Conservation (phyloP, 1,140 invertebrate genomes). For the Heliconius hewitsoni region DNA sequence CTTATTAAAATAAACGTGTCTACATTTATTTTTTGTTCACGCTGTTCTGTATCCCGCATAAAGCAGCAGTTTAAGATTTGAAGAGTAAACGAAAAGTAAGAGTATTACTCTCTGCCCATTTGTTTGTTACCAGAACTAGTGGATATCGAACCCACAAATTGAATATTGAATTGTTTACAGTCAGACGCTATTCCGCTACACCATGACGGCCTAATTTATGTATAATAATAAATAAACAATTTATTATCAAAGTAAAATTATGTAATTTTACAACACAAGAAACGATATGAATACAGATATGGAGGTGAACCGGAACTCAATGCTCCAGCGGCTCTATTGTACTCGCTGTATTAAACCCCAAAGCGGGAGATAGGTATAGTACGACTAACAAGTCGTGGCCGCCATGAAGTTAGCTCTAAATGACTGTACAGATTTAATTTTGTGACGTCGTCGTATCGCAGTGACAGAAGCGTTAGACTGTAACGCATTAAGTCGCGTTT, state of each 20-base stretch:
- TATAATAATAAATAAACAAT: not conserved
- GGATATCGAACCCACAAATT: not conserved
- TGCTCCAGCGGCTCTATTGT: conserved; percentile 28
- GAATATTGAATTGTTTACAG: not conserved
- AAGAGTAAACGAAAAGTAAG: too few relatives aligned
- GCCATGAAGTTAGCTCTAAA: too few relatives aligned
- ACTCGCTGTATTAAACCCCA: not conserved
- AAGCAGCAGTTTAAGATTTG: too few relatives aligned
- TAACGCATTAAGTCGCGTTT: too few relatives aligned
- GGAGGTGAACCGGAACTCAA: conserved; percentile 36
- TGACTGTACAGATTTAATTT: too few relatives aligned
- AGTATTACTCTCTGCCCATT: not conserved
- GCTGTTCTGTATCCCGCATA: too few relatives aligned
- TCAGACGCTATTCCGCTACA: not conserved
- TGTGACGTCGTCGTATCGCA: too few relatives aligned
- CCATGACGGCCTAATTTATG: not conserved
- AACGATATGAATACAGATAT: conserved; percentile 20
- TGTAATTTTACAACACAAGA: not conserved
- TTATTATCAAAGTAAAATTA: too few relatives aligned
- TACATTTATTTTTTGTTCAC: too few relatives aligned
- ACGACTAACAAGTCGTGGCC: too few relatives aligned
- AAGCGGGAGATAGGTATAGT: not conserved
- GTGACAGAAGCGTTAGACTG: too few relatives aligned
- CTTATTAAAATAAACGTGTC: too few relatives aligned
- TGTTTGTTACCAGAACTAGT: not conserved